phyloP scores from a whole-genome alignment of 2,888 invertebrate genomes.

The Luperina testacea region DNA sequence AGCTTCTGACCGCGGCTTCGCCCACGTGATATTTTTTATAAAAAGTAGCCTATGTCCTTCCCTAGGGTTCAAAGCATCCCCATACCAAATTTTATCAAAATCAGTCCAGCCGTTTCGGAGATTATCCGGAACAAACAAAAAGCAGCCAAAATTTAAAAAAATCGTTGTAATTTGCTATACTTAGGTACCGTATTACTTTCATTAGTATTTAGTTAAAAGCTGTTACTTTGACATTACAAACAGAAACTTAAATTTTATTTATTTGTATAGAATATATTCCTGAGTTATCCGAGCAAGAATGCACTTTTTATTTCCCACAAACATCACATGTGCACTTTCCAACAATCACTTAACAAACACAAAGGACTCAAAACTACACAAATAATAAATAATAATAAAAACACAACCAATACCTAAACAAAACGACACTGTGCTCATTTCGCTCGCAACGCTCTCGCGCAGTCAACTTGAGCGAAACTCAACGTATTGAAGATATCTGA shows the following conservation, averaged over 20 bases:
- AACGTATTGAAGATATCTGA: constrained; percentile 61
- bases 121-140: neutral
- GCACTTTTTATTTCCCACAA: neutral
- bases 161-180: too few relatives aligned
- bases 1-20: neutral
- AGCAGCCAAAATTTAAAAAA: neutral
- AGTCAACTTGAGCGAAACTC: constrained; percentile 49
- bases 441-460: constrained; percentile 27
- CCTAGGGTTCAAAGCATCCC: neutral
- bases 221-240: neutral
- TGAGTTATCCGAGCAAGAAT: neutral
- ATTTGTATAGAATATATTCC: neutral
- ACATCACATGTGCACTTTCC: neutral
- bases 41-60: neutral
- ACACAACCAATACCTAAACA: constrained; percentile 64
- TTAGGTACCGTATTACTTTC: neutral
- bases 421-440: constrained; percentile 65
- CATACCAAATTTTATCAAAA: neutral
- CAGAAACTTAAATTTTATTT: neutral
- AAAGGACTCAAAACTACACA: neutral
- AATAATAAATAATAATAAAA: constrained; percentile 6
- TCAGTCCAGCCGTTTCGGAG: neutral
- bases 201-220: neutral
- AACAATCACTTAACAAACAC: constrained; percentile 25
- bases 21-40: too few relatives aligned